A percentile compares a stretch with the other conserved stretches of the same genome.
Evolutionary conservation across 1,140 invertebrate genomes (phyloP).

Genomic region (Myzus persicae): DNA sequence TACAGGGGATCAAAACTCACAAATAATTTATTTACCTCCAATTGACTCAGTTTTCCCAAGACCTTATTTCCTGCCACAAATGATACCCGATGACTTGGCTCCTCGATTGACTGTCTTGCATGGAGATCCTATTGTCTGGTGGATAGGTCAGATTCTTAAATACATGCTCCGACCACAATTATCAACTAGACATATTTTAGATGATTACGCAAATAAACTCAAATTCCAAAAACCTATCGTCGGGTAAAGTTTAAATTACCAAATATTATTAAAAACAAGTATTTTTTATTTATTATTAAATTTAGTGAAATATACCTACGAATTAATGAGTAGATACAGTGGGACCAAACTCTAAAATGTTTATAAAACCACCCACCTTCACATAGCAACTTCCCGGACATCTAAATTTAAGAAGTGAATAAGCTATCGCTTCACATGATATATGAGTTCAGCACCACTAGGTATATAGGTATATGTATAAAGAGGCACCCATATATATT

Average conservation of each 20-base stretch:
- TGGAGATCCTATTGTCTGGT: slow-evolving; percentile 96
- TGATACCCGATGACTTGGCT: slow-evolving; percentile 90
- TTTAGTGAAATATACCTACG: too few species aligned
- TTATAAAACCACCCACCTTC: too few species aligned
- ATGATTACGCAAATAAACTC: slow-evolving; percentile 78
- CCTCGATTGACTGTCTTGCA: slow-evolving; percentile 82
- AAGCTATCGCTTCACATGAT: too few species aligned
- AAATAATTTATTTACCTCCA: slow-evolving; percentile 90
- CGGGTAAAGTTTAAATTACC: slow-evolving; percentile 70
- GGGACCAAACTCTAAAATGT: too few species aligned
- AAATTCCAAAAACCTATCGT: slow-evolving; percentile 89
- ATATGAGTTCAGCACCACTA: too few species aligned
- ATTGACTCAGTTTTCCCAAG: slow-evolving; percentile 91
- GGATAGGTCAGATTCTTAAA: slow-evolving; percentile 94
- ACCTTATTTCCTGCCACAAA: slow-evolving; percentile 89
- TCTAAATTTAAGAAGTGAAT: too few species aligned
- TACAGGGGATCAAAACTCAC: slow-evolving; percentile 72
- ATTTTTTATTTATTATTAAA: background rate
- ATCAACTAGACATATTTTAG: slow-evolving; percentile 75
- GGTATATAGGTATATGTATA: background rate
- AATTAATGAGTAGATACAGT: too few species aligned
- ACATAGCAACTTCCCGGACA: too few species aligned
- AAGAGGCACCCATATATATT: background rate
- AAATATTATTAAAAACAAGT: background rate
- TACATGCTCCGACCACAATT: slow-evolving; percentile 86